These are phyloP conservation scores for Thaumatotibia leucotreta DNA, from an alignment of 1,140 invertebrate species.

Conservation along the genomic window DNA sequence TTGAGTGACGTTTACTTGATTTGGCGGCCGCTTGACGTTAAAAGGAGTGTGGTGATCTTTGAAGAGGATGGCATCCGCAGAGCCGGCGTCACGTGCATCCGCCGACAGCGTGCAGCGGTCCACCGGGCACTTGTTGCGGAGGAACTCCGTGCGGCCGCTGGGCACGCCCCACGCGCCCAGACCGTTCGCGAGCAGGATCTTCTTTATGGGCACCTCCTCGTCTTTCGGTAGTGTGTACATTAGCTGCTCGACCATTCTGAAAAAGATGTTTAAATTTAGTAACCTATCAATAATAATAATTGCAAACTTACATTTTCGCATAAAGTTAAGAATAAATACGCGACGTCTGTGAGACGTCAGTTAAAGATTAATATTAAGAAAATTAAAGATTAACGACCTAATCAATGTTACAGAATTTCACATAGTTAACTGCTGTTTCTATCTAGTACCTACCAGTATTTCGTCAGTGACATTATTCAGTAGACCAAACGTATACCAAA, in stretches of 20 bases:
- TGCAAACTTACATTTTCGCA: too few relatives aligned
- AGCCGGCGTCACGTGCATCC: slow-evolving; percentile 82
- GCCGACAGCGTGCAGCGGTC: slow-evolving; percentile 85
- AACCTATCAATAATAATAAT: background rate
- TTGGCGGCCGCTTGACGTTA: slow-evolving; percentile 80
- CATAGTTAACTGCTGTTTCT: too few relatives aligned
- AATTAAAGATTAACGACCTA: too few relatives aligned
- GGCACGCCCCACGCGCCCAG: slow-evolving; percentile 86
- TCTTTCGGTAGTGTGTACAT: slow-evolving; percentile 85
- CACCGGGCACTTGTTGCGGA: slow-evolving; percentile 78
- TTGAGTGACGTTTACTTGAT: slow-evolving; percentile 78
- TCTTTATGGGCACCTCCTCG: slow-evolving; percentile 81
- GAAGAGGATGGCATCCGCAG: slow-evolving; percentile 91
- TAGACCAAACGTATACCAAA: too few relatives aligned
- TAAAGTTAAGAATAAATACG: too few relatives aligned
- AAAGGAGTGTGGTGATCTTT: slow-evolving; percentile 88
- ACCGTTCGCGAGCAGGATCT: slow-evolving; percentile 90
- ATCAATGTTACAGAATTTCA: too few relatives aligned
- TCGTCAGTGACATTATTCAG: too few relatives aligned
- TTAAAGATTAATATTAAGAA: too few relatives aligned
- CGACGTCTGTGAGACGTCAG: too few relatives aligned
- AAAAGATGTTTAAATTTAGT: slow-evolving; percentile 36
- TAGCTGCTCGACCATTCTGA: slow-evolving; percentile 85
- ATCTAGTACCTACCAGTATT: too few relatives aligned
- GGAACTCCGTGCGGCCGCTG: slow-evolving; percentile 83